Percentiles rank a stretch among this genome's conserved stretches.
Conservation (phyloP, 2,797 vertebrate genomes). For the Tragelaphus eurycerus region DNA sequence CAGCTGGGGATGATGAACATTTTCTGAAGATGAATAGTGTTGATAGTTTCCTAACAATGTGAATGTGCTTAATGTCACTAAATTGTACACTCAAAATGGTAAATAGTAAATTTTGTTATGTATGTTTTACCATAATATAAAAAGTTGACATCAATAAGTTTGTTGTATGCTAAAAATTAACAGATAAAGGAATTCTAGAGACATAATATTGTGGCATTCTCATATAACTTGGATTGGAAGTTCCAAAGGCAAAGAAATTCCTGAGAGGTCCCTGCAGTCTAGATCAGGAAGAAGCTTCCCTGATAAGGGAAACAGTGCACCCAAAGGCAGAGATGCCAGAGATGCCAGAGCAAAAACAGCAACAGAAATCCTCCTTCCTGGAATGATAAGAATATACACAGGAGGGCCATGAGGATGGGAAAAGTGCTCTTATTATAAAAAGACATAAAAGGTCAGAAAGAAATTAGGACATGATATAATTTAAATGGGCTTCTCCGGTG, state of each 20-base stretch:
- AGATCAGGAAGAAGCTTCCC: background rate
- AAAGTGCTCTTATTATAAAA: background rate
- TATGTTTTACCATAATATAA: background rate
- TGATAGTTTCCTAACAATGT: background rate
- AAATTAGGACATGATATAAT: background rate
- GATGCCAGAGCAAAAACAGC: background rate
- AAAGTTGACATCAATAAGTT: background rate
- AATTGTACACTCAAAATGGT: background rate
- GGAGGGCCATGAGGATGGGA: background rate
- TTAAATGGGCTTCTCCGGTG: background rate
- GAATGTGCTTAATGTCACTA: background rate
- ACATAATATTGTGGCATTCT: background rate
- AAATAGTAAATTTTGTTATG: background rate
- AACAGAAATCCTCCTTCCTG: background rate
- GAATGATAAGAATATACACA: background rate
- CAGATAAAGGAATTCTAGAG: background rate
- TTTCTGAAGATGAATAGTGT: background rate
- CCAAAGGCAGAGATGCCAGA: background rate
- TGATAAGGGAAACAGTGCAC: background rate
- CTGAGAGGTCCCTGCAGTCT: background rate
- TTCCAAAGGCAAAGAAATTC: background rate
- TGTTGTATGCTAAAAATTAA: background rate
- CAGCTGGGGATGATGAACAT: background rate
- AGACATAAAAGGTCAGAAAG: background rate
- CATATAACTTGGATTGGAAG: background rate